Evolutionary conservation across 2,113 vertebrate genomes (phyloP).

Genomic region (Arothron firmamentum): DNA sequence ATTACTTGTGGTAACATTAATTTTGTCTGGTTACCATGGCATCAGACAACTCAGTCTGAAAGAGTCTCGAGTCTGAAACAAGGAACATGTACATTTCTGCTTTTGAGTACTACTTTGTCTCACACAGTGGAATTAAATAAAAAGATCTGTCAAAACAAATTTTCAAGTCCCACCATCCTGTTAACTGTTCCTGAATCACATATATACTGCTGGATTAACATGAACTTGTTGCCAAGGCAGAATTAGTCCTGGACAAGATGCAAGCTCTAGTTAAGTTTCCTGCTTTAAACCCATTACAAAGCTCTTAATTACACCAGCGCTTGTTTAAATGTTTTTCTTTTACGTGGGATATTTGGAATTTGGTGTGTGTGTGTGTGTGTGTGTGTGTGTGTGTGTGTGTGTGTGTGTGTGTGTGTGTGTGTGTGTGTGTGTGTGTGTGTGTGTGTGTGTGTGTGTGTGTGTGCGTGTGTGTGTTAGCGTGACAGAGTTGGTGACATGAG

Average conservation of each 20-base stretch:
- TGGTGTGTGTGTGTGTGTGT: not conserved
- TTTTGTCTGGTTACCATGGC: no score
- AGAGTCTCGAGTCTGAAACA: no score
- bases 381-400: not conserved
- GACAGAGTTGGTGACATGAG: conserved; percentile 43
- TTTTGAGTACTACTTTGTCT: no score
- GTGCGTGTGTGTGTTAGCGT: conserved; percentile 5
- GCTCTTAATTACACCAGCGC: conserved; percentile 29
- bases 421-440: not conserved
- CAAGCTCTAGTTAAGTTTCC: conserved; percentile 37
- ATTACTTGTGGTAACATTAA: no score
- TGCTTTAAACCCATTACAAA: conserved; percentile 42
- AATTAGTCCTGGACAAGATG: conserved; percentile 45
- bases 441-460: conserved; percentile 3
- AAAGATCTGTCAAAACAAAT: no score
- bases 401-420: not conserved
- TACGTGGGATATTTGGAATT: not conserved
- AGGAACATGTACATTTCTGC: no score
- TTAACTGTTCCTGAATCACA: conserved; percentile 5
- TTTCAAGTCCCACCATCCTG: not conserved
- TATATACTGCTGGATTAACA: conserved; percentile 26
- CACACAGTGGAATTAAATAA: no score
- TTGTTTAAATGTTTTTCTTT: conserved; percentile 14
- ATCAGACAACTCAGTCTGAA: no score
- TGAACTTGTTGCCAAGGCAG: conserved; percentile 21